Conservation (phyloP, 2,888 invertebrate genomes). For the Embidobia sp. region DNA sequence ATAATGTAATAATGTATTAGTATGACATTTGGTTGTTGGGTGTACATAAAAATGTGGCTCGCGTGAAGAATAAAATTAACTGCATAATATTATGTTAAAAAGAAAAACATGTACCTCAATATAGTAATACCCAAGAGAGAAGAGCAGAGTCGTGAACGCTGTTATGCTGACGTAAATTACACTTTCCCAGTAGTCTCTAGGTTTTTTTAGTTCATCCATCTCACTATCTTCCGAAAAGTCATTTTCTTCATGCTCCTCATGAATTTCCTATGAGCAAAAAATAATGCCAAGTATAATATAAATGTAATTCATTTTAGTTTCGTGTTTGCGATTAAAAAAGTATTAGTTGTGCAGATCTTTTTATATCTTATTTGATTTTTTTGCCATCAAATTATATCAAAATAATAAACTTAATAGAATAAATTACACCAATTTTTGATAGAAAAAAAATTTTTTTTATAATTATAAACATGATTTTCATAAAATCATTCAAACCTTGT, state of each 20-base stretch:
- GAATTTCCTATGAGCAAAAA: slow-evolving; percentile 31
- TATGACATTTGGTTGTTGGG: slow-evolving; percentile 6
- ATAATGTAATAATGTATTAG: slow-evolving; percentile 11
- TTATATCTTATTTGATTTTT: too few species aligned
- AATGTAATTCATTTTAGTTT: not conserved
- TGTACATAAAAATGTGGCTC: slow-evolving; percentile 13
- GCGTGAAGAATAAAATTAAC: slow-evolving; percentile 18
- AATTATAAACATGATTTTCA: too few species aligned
- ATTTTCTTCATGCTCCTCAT: slow-evolving; percentile 58
- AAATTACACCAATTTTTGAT: too few species aligned
- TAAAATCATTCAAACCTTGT: too few species aligned
- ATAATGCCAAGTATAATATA: not conserved
- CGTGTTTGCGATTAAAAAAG: too few species aligned
- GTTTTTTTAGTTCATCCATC: slow-evolving; percentile 63
- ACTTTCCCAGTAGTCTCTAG: slow-evolving; percentile 75
- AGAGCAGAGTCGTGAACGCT: slow-evolving; percentile 88
- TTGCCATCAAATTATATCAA: not conserved
- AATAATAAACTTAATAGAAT: not conserved
- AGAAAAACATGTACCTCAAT: slow-evolving; percentile 83
- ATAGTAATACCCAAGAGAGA: slow-evolving; percentile 89
- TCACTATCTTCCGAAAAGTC: slow-evolving; percentile 66
- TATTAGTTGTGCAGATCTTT: too few species aligned
- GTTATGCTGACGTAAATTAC: slow-evolving; percentile 85
- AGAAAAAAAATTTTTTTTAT: too few species aligned
- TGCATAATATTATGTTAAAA: slow-evolving; percentile 36